Evolutionary conservation across 2,888 invertebrate species (phyloP), one percentile per base, ranked within the genome.

Genomic region (Cantharis nigra): DNA sequence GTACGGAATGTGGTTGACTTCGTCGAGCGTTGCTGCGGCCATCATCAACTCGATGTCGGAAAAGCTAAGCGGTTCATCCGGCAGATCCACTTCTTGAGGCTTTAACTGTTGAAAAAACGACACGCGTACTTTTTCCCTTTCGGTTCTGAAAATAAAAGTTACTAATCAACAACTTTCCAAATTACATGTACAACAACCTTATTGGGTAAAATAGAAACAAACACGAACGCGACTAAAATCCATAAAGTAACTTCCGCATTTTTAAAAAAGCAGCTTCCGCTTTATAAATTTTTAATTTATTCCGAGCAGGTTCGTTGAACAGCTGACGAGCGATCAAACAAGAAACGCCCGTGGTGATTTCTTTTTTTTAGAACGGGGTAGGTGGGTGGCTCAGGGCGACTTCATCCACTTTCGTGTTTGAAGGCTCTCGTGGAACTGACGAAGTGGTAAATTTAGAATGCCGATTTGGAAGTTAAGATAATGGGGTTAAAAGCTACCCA

Each of bases 41-140:
- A 87, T 86, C 85, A 88, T 87, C 84, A 89, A 87, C 80, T 88
- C 88, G 76, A 83, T 81, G 86, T 91, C 90, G 71, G 90, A 88
- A 79, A 89, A 88, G 83, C 91, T 89, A 80, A 89, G 87, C 77
- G 89, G 89, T 82, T 90, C 90, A 87, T 92, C 91, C 84, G 93
- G 88, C 90, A 93, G 87, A 86, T 90, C 90, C 85, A 93, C 90
- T 82, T 90, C 89, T 90, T 94, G 93, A 81, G 95, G 95, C 89
- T 93, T 92, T 87, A 92, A 94, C 88, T 94, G 94, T 90, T 95
- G 95, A 90, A 93, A 95, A 90, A 95, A 95, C 83, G 94, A 94
- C 86, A 95, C 95, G 84, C 95, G 93, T 80, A 95, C 95, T 89
- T 93, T 94, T 83, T 94, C 93, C 86, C 94, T 92, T 90, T 94